Percentiles rank a stretch among this genome's conserved stretches.
Conservation (phyloP, 1,140 invertebrate species). For the Zaprionus ghesquierei region DNA sequence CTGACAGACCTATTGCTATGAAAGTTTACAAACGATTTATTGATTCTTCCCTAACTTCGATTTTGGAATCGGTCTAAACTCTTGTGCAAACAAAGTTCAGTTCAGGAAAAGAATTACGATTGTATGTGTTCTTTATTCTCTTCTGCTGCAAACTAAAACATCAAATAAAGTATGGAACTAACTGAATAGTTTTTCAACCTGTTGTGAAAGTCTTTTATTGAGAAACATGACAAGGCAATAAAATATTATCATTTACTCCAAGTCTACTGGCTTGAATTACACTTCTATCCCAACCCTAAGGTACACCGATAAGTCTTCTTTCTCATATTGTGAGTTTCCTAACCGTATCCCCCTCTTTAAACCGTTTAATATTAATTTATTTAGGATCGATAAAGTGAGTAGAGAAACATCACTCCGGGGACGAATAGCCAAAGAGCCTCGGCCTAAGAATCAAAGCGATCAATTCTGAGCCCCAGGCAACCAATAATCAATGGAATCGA, state of each 20-base stretch:
- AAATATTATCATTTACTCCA: neutral
- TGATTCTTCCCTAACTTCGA: neutral
- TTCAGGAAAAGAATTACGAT: neutral
- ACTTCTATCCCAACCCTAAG: neutral
- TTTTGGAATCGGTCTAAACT: neutral
- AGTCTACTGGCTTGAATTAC: neutral
- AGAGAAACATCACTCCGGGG: no score
- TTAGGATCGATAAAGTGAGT: no score
- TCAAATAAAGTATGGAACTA: neutral
- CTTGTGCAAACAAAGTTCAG: neutral
- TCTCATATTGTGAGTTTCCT: no score
- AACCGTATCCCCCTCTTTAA: no score
- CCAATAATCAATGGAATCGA: no score
- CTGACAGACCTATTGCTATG: neutral
- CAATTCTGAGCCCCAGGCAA: no score
- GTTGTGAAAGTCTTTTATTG: neutral
- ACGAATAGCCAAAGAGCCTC: no score
- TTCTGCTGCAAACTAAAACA: neutral
- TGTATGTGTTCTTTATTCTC: neutral
- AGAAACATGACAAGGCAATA: neutral
- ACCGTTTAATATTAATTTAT: no score
- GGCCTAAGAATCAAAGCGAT: no score
- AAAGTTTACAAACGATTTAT: neutral
- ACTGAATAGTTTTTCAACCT: neutral
- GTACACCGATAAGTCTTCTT: no score